Base-by-base conservation (phyloP, 2,113 vertebrate genomes). In the Albula goreensis region DNA sequence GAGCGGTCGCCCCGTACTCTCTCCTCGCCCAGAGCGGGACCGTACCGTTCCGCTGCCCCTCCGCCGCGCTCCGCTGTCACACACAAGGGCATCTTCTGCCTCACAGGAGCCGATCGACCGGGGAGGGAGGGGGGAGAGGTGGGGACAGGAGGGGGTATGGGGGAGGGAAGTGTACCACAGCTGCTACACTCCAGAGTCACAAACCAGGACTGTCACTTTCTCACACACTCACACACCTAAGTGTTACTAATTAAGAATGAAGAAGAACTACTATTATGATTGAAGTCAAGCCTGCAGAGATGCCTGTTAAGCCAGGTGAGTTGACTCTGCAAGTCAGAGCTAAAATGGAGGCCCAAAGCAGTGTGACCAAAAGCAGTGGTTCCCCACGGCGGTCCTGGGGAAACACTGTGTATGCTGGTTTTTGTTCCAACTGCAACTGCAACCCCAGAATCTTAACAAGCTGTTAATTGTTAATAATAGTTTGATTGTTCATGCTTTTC, bases 71-170 rank as follows among this genome's bases (percentile, higher is more conserved):
- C 56, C 86, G 66, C 83, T 66, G 85, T 87, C 85, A 90, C 52
- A 41, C 89, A 91, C 79, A 81, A 88, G 89, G 87, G 87, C 90
- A 91, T 91, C 86, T 86, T 92, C 84, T 84, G 85, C 86, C 84
- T 81, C 78, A 85, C 86, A 57, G 53, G 51, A 85, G 84, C 85
- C 81, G 81, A 82, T 82, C 82, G 81, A 78, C 66, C 74, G 81
- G 77, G 79, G 15, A 63, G 56, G 50, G 51, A 17, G n/a, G 41
- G n/a, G 81, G 52, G 31, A 11, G 22, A 63, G 49, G 80, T 49
- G 50, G 9, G n/a, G 10, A 31, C 5, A 50, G 81, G 60, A 83
- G 48, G 50, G 53, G 50, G 49, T 22, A 49, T 3, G 57, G 51
- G 49, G 50, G 60, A 31, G 77, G 19, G 31, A 13, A 17, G 19